A percentile compares a stretch with the other conserved stretches of the same genome.
phyloP scores from a whole-genome alignment of 1,140 invertebrate genomes.

The Conus betulinus region DNA sequence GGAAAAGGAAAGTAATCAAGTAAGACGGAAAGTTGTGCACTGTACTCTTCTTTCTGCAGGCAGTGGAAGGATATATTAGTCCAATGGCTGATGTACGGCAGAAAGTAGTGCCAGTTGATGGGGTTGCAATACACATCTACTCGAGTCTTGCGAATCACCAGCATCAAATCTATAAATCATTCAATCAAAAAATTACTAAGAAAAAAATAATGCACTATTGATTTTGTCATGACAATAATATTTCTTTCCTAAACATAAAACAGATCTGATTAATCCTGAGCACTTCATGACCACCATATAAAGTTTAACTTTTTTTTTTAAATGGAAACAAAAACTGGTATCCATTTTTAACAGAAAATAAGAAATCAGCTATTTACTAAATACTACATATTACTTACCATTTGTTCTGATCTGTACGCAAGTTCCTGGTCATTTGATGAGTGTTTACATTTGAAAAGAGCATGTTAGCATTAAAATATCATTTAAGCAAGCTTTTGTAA shows the following conservation, averaged over 20 bases:
- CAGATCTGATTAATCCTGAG: neutral
- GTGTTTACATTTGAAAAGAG: too few relatives aligned
- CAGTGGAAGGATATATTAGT: slow-evolving; percentile 67
- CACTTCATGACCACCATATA: too few relatives aligned
- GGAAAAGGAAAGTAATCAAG: too few relatives aligned
- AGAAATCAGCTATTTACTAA: too few relatives aligned
- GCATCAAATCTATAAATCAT: slow-evolving; percentile 63
- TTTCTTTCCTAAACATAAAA: neutral
- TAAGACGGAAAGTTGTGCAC: neutral
- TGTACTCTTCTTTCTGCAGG: slow-evolving; percentile 63
- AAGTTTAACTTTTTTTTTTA: too few relatives aligned
- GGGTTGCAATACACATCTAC: slow-evolving; percentile 73
- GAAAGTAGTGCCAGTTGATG: slow-evolving; percentile 70
- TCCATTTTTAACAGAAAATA: too few relatives aligned
- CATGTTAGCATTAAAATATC: too few relatives aligned
- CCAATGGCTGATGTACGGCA: slow-evolving; percentile 71
- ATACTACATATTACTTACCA: too few relatives aligned
- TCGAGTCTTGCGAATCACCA: slow-evolving; percentile 59
- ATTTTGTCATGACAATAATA: neutral
- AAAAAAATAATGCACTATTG: neutral
- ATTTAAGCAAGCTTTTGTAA: too few relatives aligned
- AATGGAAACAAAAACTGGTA: too few relatives aligned
- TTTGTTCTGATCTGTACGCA: too few relatives aligned
- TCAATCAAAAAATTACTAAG: neutral
- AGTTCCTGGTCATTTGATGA: too few relatives aligned